Evolutionary conservation across 2,113 vertebrate species (phyloP).

Genomic region (Tyrannus savana): DNA sequence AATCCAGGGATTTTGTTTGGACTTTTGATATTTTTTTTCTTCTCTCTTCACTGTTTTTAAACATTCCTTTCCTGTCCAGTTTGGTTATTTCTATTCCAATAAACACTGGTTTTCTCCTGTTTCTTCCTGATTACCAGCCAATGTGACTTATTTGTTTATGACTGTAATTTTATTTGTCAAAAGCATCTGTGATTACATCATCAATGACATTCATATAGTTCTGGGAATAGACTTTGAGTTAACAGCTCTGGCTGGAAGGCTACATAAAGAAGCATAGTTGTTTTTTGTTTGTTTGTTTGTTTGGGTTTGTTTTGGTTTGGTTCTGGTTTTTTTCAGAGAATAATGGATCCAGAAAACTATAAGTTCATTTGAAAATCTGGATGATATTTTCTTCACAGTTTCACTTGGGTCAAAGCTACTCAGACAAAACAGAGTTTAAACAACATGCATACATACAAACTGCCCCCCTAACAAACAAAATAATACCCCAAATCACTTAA

Average conservation of each 20-base stretch:
- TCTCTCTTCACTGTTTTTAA: background rate
- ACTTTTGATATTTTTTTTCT: background rate
- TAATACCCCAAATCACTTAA: background rate
- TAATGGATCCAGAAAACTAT: background rate
- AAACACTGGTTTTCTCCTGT: background rate
- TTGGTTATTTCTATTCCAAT: constrained; percentile 15
- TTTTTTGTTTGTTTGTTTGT: too few relatives aligned
- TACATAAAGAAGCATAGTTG: background rate
- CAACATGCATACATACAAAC: background rate
- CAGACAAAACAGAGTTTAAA: background rate
- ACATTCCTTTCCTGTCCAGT: background rate
- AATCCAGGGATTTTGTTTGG: background rate
- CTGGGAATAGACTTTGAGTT: constrained; percentile 30
- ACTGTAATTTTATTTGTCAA: constrained; percentile 31
- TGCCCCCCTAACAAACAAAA: background rate
- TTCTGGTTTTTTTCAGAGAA: background rate
- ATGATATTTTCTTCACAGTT: background rate
- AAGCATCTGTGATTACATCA: constrained; percentile 50
- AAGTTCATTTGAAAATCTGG: background rate
- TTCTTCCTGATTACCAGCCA: constrained; percentile 4
- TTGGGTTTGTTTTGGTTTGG: too few relatives aligned
- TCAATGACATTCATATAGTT: background rate
- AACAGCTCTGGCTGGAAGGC: background rate
- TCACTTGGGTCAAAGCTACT: background rate
- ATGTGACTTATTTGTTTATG: constrained; percentile 43